These are phyloP conservation scores for Echinarachnius parma DNA, from an alignment of 53 echinoderm and acorn worm species.

Conservation along the genomic window DNA sequence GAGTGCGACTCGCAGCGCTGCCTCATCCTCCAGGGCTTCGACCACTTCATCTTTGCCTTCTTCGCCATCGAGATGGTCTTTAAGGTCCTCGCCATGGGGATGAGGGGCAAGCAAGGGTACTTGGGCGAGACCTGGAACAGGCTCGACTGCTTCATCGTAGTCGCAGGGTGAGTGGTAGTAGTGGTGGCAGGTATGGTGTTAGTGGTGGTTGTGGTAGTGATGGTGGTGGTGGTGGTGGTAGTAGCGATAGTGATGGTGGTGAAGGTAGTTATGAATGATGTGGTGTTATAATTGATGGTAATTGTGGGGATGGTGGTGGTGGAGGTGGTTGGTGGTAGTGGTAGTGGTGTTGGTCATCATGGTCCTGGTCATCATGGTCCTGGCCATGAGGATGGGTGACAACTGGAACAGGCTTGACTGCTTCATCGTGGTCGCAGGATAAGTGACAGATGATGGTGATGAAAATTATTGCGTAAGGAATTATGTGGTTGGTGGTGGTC, in stretches of 20 bases:
- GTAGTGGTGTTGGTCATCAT: too few relatives aligned
- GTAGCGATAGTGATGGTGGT: neutral
- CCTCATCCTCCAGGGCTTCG: slow-evolving; percentile 83
- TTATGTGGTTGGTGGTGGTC: too few relatives aligned
- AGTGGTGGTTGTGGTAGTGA: neutral
- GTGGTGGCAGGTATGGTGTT: neutral
- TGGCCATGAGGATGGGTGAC: slow-evolving; percentile 90
- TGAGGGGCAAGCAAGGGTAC: slow-evolving; percentile 80
- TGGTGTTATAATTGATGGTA: too few relatives aligned
- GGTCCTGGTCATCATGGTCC: slow-evolving; percentile 85
- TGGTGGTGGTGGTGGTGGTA: neutral
- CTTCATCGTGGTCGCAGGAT: slow-evolving; percentile 98
- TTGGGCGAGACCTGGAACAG: slow-evolving; percentile 95
- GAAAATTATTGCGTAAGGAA: too few relatives aligned
- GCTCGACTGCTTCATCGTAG: slow-evolving; percentile 91
- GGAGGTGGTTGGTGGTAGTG: too few relatives aligned
- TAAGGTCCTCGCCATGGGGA: slow-evolving; percentile 89
- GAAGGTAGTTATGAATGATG: too few relatives aligned
- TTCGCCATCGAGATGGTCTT: slow-evolving; percentile 93
- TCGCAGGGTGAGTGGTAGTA: slow-evolving; percentile 86
- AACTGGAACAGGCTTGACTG: slow-evolving; percentile 95
- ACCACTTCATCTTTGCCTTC: slow-evolving; percentile 99
- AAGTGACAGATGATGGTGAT: too few relatives aligned
- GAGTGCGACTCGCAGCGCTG: slow-evolving; percentile 74
- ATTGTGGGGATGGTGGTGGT: too few relatives aligned